Percentiles rank a stretch among this genome's conserved stretches.
These are phyloP conservation scores for Colletes latitarsis DNA, from an alignment of 1,140 invertebrate genomes.

Conservation along the genomic window DNA sequence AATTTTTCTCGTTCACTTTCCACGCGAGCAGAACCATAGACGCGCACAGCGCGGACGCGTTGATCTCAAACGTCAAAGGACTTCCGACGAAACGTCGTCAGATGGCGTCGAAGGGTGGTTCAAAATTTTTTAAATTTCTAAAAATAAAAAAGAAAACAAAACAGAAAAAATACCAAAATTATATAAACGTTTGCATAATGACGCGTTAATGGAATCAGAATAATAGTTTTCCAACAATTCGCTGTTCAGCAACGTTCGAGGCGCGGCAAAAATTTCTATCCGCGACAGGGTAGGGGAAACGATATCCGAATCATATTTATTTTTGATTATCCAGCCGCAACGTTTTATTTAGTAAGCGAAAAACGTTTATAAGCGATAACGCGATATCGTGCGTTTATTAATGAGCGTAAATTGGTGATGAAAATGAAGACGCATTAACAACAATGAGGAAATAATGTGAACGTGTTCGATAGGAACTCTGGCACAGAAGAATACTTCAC, in stretches of 20 bases:
- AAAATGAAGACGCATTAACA: background rate
- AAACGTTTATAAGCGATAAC: background rate
- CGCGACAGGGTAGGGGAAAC: no score
- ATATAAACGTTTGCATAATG: background rate
- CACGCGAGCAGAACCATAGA: slow-evolving; percentile 62
- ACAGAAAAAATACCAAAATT: background rate
- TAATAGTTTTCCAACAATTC: background rate
- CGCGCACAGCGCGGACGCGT: slow-evolving; percentile 44
- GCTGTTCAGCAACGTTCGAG: background rate
- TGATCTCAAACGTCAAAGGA: slow-evolving; percentile 49
- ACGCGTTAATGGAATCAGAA: background rate
- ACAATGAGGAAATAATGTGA: background rate
- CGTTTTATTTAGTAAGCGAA: background rate
- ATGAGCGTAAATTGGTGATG: background rate
- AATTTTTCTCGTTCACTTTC: slow-evolving; percentile 60
- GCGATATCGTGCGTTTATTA: no score
- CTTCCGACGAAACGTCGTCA: slow-evolving; percentile 17
- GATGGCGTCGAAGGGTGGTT: slow-evolving; percentile 29
- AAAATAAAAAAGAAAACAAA: background rate
- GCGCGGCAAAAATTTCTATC: background rate
- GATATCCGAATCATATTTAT: background rate
- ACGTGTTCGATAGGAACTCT: background rate
- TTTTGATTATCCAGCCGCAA: background rate
- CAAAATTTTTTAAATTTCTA: slow-evolving; percentile 1
- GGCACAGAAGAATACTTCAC: background rate